Conservation (phyloP, 2,797 vertebrate species). For the Brachyalestes nurse region DNA sequence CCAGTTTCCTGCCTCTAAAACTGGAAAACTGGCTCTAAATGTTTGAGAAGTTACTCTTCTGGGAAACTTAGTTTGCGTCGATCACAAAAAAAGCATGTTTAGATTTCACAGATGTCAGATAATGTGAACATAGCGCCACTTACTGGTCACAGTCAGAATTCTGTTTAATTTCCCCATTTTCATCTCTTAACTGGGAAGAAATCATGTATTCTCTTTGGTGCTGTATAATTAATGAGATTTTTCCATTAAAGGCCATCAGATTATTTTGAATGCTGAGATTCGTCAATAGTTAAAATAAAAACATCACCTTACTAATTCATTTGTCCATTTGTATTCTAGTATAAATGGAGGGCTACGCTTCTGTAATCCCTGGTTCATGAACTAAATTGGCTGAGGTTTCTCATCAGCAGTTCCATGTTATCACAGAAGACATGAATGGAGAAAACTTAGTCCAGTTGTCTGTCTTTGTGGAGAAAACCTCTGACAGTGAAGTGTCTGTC, state of each 20-base stretch:
- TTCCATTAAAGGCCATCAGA: no score
- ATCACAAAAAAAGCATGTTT: background rate
- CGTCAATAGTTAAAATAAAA: background rate
- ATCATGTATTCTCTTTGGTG: background rate
- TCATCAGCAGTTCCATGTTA: background rate
- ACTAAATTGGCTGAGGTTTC: background rate
- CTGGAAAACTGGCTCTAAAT: no score
- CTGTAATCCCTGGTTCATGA: background rate
- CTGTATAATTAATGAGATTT: background rate
- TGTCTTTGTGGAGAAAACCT: background rate
- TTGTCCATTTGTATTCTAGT: background rate
- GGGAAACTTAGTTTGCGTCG: no score
- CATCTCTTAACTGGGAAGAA: background rate
- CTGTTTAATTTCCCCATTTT: background rate
- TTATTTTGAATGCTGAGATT: background rate
- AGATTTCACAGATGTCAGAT: background rate
- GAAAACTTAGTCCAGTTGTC: background rate
- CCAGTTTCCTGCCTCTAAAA: background rate
- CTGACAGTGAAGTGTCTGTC: conserved; percentile 10
- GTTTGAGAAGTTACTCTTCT: no score
- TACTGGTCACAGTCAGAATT: conserved; percentile 19
- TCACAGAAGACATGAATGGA: background rate
- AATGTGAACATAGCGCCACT: conserved; percentile 12
- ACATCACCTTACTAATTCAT: background rate
- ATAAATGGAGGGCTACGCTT: background rate